Evolutionary conservation across 2,113 vertebrate species (phyloP), one percentile per base, ranked within the genome.

Genomic region (Lamprotornis superbus): DNA sequence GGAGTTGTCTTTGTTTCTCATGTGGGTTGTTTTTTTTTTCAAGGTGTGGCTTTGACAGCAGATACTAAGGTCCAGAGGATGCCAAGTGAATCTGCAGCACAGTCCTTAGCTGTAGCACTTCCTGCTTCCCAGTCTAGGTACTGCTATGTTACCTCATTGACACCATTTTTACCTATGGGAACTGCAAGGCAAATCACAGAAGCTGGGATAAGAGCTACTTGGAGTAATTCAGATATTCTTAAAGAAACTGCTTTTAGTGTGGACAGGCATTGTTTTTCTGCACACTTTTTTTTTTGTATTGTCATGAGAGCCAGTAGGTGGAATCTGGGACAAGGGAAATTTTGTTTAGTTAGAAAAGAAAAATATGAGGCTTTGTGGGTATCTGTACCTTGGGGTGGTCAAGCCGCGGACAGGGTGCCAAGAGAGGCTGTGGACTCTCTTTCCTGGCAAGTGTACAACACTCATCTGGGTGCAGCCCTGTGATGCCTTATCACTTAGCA

Each of bases 21-120:
- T 19, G 0, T 86, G 50, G 4, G 19, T 46, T 46, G 30, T 40
- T 71, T 17, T 12, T 40, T 60, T 31, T 33, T 53, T 12, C 16
- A 78, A 99, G 99, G 99, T 47, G 98, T 99, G 35, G 98, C 99
- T n/a, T 94, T 99, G 89, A 99, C 99, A 52, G 98, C 99, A 40
- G 99, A 99, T 81, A 99, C 99, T n/a, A 99, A 99, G 97, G 95
- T 99, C 70, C 99, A 99, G 92, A 99, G 99, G 97, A 99, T 99
- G 98, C 99, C 99, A 31, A 99, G 98, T 93, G 99, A 99, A 85
- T 98, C 98, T 21, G 99, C 98, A 61, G 97, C 99, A 57, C 98
- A 99, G 57, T 98, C 99, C 53, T 97, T 99, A 98, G 98, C 99
- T 0, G 97, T 99, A 89, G 97, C 98, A 9, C 97, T 99, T 87